Evolutionary conservation across 2,113 vertebrate species (phyloP).

Genomic region (Pelmatolapia mariae): DNA sequence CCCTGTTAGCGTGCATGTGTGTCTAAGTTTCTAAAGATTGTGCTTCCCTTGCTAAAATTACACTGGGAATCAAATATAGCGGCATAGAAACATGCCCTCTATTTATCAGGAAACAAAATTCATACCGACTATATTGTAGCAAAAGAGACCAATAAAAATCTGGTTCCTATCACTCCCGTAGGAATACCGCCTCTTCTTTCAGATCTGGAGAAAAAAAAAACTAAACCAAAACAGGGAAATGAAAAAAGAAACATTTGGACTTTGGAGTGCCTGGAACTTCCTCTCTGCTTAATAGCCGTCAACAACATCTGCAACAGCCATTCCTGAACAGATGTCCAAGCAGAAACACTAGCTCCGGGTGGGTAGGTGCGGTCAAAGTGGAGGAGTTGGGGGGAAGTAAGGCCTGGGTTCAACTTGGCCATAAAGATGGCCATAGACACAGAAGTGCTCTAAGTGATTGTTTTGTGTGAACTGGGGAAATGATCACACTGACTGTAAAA

Average conservation of each 20-base stretch:
- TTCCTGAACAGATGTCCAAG: slow-evolving; percentile 66
- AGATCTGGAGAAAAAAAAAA: neutral
- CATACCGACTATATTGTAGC: neutral
- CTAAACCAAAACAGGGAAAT: slow-evolving; percentile 25
- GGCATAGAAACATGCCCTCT: neutral
- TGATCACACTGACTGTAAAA: slow-evolving; percentile 11
- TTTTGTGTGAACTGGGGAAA: slow-evolving; percentile 15
- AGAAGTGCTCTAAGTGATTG: neutral
- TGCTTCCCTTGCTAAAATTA: neutral
- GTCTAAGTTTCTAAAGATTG: slow-evolving; percentile 6
- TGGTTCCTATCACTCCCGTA: slow-evolving; percentile 41
- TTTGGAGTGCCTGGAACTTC: slow-evolving; percentile 63
- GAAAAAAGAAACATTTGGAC: slow-evolving; percentile 60
- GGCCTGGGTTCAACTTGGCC: slow-evolving; percentile 4
- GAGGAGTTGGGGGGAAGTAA: neutral
- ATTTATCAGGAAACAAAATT: neutral
- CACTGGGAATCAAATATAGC: neutral
- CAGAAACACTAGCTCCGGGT: slow-evolving; percentile 44
- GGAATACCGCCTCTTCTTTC: slow-evolving; percentile 26
- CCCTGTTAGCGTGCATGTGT: neutral
- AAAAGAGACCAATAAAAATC: slow-evolving; percentile 24
- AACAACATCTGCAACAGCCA: slow-evolving; percentile 70
- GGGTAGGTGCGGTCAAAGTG: slow-evolving; percentile 7
- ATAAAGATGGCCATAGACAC: slow-evolving; percentile 31
- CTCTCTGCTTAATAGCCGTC: slow-evolving; percentile 57